phyloP scores from a whole-genome alignment of 1,140 invertebrate genomes.

The Asobara japonica region DNA sequence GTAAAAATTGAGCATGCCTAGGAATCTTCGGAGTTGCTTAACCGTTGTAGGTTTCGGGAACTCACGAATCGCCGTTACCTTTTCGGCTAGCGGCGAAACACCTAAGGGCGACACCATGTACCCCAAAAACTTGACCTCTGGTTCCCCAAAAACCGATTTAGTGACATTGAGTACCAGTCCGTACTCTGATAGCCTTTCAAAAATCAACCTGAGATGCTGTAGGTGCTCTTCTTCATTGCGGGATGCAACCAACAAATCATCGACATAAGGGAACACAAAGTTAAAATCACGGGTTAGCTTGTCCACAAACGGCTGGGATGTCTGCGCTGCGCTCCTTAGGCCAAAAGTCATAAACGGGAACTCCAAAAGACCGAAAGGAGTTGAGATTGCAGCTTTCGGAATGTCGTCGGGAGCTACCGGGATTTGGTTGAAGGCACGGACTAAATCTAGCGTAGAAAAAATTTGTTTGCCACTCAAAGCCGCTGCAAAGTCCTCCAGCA shows the following conservation, averaged over 20 bases:
- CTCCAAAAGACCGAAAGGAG: too few species aligned
- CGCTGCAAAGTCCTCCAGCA: too few species aligned
- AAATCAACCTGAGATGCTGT: background rate
- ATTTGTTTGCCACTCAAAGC: too few species aligned
- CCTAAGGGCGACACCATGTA: conserved; percentile 18
- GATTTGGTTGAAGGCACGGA: too few species aligned
- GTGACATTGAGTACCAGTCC: background rate
- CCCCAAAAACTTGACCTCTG: background rate
- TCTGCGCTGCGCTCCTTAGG: too few species aligned
- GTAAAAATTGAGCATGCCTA: conserved; percentile 55
- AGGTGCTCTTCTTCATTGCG: background rate
- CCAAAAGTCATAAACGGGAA: too few species aligned
- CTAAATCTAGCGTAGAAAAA: too few species aligned
- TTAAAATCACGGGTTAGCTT: too few species aligned
- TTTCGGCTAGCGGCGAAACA: conserved; percentile 39
- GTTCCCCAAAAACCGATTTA: background rate
- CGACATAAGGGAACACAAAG: conserved; percentile 41
- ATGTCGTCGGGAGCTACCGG: too few species aligned
- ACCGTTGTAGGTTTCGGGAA: conserved; percentile 37
- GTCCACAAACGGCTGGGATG: too few species aligned
- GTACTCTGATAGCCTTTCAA: background rate
- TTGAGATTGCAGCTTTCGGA: too few species aligned
- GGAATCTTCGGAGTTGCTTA: conserved; percentile 43
- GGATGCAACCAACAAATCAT: background rate
- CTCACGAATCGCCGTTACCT: conserved; percentile 41